Evolutionary conservation across 1,140 invertebrate species (phyloP), one percentile per base, ranked within the genome.

Genomic region (Rhyacophila brunnea): DNA sequence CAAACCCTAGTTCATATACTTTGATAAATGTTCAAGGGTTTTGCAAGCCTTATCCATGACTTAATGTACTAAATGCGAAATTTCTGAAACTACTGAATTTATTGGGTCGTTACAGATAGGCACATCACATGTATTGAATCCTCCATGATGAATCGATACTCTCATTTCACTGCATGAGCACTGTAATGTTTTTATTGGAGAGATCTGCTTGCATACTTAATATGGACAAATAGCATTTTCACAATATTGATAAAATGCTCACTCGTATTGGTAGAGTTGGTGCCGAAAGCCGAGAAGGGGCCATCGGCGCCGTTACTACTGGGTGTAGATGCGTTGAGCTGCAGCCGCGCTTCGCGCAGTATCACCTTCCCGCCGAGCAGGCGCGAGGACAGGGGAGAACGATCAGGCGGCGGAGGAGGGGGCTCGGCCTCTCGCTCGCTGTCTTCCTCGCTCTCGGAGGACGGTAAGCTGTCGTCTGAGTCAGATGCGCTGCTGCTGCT

Each of bases 291-390:
- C 6, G 66, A 59, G 48, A 79, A 80, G 36, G 79, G 80, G 34
- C 86, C 86, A 66, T 88, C 87, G 47, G 85, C 83, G 38, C 86
- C 85, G 74, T 87, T 84, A 9, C 81, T 74, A 60, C 71, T 68
- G 53, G 70, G 67, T 35, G 71, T 64, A 47, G 77, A 72, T 32
- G 79, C 65, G 62, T 68, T 74, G 60, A 89, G 67, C 65, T 88
- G 87, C 55, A 89, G 71, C 64, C 85, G 79, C 6, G 87, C 85
- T 71, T 89, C 86, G 53, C 86, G 78, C 40, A 88, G 79, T 46
- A 89, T 85, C n/a, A 88, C 82, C 70, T 86, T 86, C 1, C 84
- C 82, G 62, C 83, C 81, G 23, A 81, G 75, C 23, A 84, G 68
- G 59, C 78, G 74, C 28, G 78, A 77, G 45, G 56, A 46, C 1